Percentiles rank a stretch among this genome's conserved stretches.
Evolutionary conservation across 2,797 vertebrate species (phyloP).

Genomic region (Psittacula derbiana): DNA sequence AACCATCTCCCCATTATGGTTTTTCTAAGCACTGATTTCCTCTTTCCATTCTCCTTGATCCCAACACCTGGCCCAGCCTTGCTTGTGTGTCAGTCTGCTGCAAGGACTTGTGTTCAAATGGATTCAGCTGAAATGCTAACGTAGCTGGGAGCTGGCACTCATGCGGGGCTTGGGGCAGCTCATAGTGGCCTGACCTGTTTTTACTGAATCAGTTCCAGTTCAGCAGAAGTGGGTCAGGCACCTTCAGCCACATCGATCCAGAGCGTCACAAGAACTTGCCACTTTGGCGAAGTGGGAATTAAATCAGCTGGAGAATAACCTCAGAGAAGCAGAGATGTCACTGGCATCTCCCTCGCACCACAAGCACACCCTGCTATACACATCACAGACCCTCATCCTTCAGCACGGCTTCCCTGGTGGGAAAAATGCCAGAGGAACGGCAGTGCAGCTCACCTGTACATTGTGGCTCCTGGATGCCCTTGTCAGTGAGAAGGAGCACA

Average conservation of each 20-base stretch:
- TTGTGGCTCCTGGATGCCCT: background rate
- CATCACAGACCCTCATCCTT: background rate
- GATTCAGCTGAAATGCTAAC: background rate
- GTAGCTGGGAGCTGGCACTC: background rate
- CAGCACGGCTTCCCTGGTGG: background rate
- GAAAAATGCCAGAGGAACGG: background rate
- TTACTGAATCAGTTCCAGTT: slow-evolving; percentile 47
- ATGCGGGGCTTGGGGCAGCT: background rate
- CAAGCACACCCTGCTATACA: background rate
- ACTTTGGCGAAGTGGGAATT: background rate
- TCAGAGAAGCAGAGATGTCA: background rate
- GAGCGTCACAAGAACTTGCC: background rate
- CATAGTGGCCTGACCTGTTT: slow-evolving; percentile 24
- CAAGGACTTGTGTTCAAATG: background rate
- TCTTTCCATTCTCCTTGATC: background rate
- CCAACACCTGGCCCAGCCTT: background rate
- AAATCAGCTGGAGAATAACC: background rate
- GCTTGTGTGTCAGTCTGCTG: background rate
- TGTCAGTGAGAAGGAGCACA: accelerated
- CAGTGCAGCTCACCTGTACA: background rate
- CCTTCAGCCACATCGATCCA: background rate
- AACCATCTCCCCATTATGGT: background rate
- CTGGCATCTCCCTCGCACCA: background rate
- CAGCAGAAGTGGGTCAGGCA: slow-evolving; percentile 48
- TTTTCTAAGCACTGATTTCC: background rate